phyloP scores from a whole-genome alignment of 2,888 invertebrate species.

The Stictocephala bisonia region DNA sequence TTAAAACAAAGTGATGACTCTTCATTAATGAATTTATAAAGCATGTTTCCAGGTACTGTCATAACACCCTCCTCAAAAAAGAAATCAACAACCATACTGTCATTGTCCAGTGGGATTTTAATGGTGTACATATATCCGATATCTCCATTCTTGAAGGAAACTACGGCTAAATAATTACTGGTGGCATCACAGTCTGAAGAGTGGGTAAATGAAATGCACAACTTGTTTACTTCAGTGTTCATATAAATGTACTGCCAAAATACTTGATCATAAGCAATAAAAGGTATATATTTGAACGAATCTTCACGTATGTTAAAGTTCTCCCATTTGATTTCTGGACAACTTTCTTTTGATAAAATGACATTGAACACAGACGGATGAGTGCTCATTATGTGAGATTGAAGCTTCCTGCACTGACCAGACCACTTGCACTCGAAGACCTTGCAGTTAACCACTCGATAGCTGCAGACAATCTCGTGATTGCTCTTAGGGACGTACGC shows the following conservation, averaged over 20 bases:
- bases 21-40: not conserved
- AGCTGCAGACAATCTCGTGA: conserved; percentile 2
- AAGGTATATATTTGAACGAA: not conserved
- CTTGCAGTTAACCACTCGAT: not conserved
- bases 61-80: not conserved
- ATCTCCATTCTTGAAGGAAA: not conserved
- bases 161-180: not conserved
- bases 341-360: not conserved
- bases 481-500: not conserved
- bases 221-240: not conserved
- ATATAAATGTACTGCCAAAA: not conserved
- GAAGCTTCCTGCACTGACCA: not conserved
- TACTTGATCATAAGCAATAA: conserved; percentile 8
- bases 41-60: not conserved
- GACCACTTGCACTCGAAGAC: not conserved
- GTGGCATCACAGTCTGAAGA: not conserved
- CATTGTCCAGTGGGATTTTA: not conserved
- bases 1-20: not conserved
- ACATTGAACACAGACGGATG: not conserved
- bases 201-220: conserved; percentile 17
- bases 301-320: not conserved
- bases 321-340: not conserved
- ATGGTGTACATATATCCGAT: not conserved
- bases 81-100: not conserved
- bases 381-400: not conserved